phyloP scores from a whole-genome alignment of 2,797 vertebrate genomes.

The Morus bassanus region DNA sequence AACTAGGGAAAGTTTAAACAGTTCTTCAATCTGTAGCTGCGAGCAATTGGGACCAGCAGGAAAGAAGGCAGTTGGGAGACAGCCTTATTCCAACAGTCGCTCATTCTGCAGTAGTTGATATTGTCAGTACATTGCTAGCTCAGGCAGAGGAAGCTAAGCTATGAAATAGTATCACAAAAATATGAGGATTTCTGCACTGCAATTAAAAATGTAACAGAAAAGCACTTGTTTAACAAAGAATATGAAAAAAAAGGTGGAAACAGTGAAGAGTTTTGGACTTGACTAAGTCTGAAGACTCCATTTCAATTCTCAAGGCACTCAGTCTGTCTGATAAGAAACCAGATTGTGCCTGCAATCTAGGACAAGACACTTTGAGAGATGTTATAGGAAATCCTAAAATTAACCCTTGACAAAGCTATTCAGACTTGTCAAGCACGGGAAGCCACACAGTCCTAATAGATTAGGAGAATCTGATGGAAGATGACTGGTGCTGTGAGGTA shows the following conservation, averaged over 20 bases:
- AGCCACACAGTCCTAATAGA: background rate
- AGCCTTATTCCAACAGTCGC: background rate
- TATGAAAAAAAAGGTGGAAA: background rate
- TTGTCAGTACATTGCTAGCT: background rate
- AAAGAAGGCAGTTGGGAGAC: background rate
- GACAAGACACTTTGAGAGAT: background rate
- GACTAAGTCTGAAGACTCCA: background rate
- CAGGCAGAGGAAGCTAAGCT: background rate
- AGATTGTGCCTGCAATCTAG: background rate
- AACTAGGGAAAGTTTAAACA: background rate
- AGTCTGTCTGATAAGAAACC: background rate
- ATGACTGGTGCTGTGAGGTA: background rate
- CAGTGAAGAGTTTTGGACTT: background rate
- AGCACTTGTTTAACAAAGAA: background rate
- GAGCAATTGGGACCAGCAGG: background rate
- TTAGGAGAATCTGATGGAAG: background rate
- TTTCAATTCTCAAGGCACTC: background rate
- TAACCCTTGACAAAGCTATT: background rate
- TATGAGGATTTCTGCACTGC: background rate
- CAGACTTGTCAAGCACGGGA: background rate
- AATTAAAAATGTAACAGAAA: background rate
- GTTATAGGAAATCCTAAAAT: background rate
- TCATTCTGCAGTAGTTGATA: background rate
- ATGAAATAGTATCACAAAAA: background rate
- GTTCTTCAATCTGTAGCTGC: constrained; percentile 9